A percentile compares a stretch with the other conserved stretches of the same genome.
Evolutionary conservation across 1,140 invertebrate genomes (phyloP).

Genomic region (Pogonus chalceus): DNA sequence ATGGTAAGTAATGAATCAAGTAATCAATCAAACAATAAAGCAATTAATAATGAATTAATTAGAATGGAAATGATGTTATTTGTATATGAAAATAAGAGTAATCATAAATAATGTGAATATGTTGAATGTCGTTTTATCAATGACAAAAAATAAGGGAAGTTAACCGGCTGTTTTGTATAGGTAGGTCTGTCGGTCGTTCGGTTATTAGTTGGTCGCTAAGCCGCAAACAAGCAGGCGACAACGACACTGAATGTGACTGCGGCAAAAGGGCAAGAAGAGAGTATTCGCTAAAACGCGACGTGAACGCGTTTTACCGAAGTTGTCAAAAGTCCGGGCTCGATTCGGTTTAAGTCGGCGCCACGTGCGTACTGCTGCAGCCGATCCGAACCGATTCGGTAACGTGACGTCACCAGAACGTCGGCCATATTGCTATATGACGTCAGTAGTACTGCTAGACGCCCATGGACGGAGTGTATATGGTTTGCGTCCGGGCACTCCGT

Average conservation of each 20-base stretch:
- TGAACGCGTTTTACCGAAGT: not conserved
- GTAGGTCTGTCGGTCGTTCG: not conserved
- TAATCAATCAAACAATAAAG: too few species aligned
- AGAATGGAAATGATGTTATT: too few species aligned
- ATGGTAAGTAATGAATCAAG: too few species aligned
- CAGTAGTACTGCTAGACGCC: conserved; percentile 21
- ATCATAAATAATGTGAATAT: too few species aligned
- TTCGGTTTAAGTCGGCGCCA: not conserved
- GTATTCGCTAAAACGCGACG: too few species aligned
- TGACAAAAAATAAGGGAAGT: too few species aligned
- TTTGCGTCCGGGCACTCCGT: not conserved
- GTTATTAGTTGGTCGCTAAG: not conserved
- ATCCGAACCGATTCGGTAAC: not conserved
- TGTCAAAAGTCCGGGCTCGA: not conserved
- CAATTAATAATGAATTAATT: too few species aligned
- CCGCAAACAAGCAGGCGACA: not conserved
- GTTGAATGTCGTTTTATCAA: too few species aligned
- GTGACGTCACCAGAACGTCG: conserved; percentile 34
- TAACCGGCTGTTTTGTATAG: not conserved
- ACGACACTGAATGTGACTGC: too few species aligned
- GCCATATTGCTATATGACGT: conserved; percentile 38
- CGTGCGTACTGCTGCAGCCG: not conserved
- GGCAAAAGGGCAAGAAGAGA: conserved; percentile 1
- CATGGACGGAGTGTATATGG: not conserved
- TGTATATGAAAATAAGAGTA: too few species aligned